Percentiles rank a stretch among this genome's conserved stretches.
Conservation (phyloP, 2,797 vertebrate species). For the Poeciliopsis infans region DNA sequence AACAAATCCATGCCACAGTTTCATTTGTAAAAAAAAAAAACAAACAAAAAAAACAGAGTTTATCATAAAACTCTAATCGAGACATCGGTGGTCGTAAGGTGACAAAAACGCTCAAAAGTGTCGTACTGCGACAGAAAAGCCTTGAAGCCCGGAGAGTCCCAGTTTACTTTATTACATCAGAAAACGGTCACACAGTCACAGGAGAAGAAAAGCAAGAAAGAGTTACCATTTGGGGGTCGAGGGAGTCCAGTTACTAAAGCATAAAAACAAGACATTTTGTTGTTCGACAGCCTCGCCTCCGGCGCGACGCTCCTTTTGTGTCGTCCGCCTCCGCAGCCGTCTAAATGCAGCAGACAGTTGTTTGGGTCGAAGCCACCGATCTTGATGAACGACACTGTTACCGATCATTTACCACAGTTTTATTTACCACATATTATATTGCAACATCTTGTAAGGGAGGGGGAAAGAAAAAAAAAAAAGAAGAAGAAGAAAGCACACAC, state of each 20-base stretch:
- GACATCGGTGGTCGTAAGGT: background rate
- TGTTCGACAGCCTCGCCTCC: conserved; percentile 45
- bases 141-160: conserved; percentile 26
- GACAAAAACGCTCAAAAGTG: background rate
- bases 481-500: conserved; percentile 50
- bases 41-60: background rate
- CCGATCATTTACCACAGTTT: conserved; percentile 67
- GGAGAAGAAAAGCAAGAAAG: conserved; percentile 31
- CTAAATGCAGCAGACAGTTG: conserved; percentile 42
- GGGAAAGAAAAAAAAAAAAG: background rate
- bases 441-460: conserved; percentile 47
- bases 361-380: conserved; percentile 32
- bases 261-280: conserved; percentile 35
- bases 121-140: conserved; percentile 12
- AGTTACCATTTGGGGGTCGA: conserved; percentile 13
- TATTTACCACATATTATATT: conserved; percentile 70
- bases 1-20: background rate
- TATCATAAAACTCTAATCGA: background rate
- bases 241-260: conserved; percentile 33
- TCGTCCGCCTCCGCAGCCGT: conserved; percentile 41
- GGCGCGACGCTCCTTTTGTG: conserved; percentile 39
- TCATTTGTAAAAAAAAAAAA: background rate
- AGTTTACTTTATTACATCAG: conserved; percentile 38
- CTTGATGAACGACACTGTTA: conserved; percentile 50
- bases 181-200: conserved; percentile 54